Evolutionary conservation across 1,140 invertebrate species (phyloP).

Genomic region (Drosophila truncata): DNA sequence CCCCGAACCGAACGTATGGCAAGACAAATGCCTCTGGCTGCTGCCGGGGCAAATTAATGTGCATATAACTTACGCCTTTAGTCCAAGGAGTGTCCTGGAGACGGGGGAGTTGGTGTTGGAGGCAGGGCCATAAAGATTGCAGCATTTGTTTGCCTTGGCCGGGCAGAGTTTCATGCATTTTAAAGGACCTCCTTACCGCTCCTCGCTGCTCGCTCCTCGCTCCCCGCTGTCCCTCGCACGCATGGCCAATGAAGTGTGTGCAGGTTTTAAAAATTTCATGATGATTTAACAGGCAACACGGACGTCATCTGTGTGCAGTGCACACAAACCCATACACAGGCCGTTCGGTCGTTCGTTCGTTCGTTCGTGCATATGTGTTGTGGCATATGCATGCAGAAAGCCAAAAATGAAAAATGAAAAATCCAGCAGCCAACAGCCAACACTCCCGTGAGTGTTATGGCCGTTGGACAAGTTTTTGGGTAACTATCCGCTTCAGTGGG

Average conservation of each 20-base stretch:
- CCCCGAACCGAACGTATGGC: slow-evolving; percentile 52
- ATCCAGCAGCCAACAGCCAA: slow-evolving; percentile 3
- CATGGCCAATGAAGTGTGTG: slow-evolving; percentile 75
- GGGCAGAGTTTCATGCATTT: slow-evolving; percentile 68
- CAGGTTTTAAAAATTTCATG: slow-evolving; percentile 75
- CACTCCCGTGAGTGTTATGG: slow-evolving; percentile 16
- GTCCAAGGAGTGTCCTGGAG: slow-evolving; percentile 21
- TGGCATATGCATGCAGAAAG: slow-evolving; percentile 47
- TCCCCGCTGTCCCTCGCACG: slow-evolving; percentile 12
- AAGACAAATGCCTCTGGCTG: slow-evolving; percentile 76
- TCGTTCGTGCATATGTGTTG: slow-evolving; percentile 3
- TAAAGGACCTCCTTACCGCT: slow-evolving; percentile 50
- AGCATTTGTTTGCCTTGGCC: slow-evolving; percentile 61
- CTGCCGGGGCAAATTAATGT: slow-evolving; percentile 76
- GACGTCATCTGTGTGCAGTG: slow-evolving; percentile 49
- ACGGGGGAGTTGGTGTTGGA: not conserved
- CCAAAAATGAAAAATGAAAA: slow-evolving; percentile 16
- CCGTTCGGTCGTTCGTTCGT: not conserved
- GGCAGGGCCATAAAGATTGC: slow-evolving; percentile 64
- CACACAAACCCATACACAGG: slow-evolving; percentile 2
- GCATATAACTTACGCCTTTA: slow-evolving; percentile 81
- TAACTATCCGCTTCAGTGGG: slow-evolving; percentile 38
- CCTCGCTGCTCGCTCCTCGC: not conserved
- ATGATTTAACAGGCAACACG: slow-evolving; percentile 71
- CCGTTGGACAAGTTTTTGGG: slow-evolving; percentile 41